Evolutionary conservation across 2,113 vertebrate genomes (phyloP).

Genomic region (Nibea albiflora): DNA sequence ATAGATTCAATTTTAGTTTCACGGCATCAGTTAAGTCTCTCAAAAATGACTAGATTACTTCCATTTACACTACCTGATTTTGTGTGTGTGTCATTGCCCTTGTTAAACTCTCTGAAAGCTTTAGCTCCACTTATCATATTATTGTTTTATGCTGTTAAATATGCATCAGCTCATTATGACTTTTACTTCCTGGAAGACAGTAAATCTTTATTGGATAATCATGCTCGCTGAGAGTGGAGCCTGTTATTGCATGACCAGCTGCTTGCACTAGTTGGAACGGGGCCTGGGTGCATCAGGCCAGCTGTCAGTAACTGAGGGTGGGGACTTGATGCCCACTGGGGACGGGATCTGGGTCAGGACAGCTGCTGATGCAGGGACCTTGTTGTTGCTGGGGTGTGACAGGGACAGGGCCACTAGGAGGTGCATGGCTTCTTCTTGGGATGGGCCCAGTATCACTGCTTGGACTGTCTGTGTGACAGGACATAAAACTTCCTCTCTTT

Average conservation of each 20-base stretch:
- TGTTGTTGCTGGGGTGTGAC: too few species aligned
- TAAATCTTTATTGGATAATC: not conserved
- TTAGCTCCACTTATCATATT: not conserved
- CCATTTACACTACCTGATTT: not conserved
- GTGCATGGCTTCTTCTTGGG: too few species aligned
- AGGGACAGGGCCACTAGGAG: too few species aligned
- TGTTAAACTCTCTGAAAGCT: not conserved
- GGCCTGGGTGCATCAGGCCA: not conserved
- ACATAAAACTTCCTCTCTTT: too few species aligned
- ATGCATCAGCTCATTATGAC: not conserved
- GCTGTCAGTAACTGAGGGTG: too few species aligned
- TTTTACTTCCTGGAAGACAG: not conserved
- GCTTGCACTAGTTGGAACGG: not conserved
- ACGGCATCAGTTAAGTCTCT: not conserved
- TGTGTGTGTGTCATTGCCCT: not conserved
- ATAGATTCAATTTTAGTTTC: not conserved
- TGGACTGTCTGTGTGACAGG: not conserved
- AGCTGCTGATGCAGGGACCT: too few species aligned
- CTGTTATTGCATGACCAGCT: not conserved
- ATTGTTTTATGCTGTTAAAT: not conserved
- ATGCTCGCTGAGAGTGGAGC: not conserved
- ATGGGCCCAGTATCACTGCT: too few species aligned
- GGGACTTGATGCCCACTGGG: too few species aligned
- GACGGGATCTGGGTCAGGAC: too few species aligned
- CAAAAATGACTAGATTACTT: not conserved